A percentile compares a stretch with the other conserved stretches of the same genome.
phyloP scores from a whole-genome alignment of 2,797 vertebrate species.

The Bovichtus diacanthus region DNA sequence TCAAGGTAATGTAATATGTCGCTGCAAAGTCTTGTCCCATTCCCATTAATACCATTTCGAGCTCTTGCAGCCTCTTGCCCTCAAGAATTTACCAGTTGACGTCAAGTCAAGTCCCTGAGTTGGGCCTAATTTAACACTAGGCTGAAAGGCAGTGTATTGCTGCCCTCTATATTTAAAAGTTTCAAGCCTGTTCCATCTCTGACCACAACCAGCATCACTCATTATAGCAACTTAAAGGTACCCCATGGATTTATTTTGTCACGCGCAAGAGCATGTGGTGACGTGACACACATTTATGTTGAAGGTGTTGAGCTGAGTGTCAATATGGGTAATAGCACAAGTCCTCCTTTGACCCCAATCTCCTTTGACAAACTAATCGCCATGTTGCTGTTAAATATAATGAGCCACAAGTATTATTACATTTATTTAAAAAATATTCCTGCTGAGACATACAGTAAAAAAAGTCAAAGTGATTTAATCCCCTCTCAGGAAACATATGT shows the following conservation, averaged over 20 bases:
- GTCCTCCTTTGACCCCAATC: neutral
- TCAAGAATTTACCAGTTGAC: too few species aligned
- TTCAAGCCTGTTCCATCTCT: neutral
- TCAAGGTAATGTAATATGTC: too few species aligned
- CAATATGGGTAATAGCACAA: neutral
- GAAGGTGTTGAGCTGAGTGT: neutral
- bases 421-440: neutral
- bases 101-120: too few species aligned
- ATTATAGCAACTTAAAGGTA: neutral
- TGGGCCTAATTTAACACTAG: neutral
- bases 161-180: neutral
- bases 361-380: neutral
- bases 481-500: neutral
- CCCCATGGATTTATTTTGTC: neutral
- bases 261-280: neutral
- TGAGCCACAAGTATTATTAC: neutral
- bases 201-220: neutral
- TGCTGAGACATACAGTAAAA: neutral
- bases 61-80: too few species aligned
- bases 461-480: neutral
- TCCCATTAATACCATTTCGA: too few species aligned
- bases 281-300: neutral
- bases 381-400: neutral
- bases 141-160: neutral
- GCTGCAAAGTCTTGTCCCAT: too few species aligned